Percentiles rank a stretch among this genome's conserved stretches.
phyloP scores from a whole-genome alignment of 92 coral and sea anemone species.

The Palythoa caribaeorum region DNA sequence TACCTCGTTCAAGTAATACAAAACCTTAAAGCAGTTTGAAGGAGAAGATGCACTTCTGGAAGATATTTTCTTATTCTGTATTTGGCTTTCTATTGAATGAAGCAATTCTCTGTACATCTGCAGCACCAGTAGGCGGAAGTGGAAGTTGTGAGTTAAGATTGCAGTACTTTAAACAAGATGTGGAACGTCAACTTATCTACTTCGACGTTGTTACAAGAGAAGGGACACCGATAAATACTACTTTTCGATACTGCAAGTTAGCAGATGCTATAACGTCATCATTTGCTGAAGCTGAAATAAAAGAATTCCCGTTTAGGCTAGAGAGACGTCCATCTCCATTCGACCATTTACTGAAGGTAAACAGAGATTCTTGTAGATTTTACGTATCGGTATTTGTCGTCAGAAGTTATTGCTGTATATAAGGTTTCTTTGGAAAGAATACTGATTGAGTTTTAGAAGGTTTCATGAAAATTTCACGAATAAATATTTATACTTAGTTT shows the following conservation, averaged over 20 bases:
- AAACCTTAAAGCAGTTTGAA: not conserved
- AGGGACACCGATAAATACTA: constrained; percentile 1
- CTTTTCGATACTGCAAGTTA: constrained; percentile 6
- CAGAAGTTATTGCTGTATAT: not conserved
- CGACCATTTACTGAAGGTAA: constrained; percentile 21
- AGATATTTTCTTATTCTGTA: not conserved
- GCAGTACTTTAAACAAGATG: constrained; percentile 16
- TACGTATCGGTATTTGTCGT: not conserved
- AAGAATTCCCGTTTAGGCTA: not conserved
- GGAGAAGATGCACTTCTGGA: constrained; percentile 1
- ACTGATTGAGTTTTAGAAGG: not conserved
- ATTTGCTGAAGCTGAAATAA: constrained; percentile 31
- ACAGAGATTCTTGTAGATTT: not conserved
- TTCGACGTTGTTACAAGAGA: constrained; percentile 30
- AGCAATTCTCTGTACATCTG: not conserved
- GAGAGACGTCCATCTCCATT: not conserved
- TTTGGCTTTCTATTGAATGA: constrained; percentile 7
- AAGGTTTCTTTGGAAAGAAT: not conserved
- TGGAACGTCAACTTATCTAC: not conserved
- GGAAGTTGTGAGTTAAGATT: constrained; percentile 13
- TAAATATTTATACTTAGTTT: not conserved
- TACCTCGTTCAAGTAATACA: not conserved
- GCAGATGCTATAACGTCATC: not conserved
- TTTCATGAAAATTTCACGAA: not conserved
- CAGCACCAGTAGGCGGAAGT: constrained; percentile 42